These are phyloP conservation scores for Polydrusus cervinus DNA, from an alignment of 2,888 invertebrate species.

Conservation along the genomic window DNA sequence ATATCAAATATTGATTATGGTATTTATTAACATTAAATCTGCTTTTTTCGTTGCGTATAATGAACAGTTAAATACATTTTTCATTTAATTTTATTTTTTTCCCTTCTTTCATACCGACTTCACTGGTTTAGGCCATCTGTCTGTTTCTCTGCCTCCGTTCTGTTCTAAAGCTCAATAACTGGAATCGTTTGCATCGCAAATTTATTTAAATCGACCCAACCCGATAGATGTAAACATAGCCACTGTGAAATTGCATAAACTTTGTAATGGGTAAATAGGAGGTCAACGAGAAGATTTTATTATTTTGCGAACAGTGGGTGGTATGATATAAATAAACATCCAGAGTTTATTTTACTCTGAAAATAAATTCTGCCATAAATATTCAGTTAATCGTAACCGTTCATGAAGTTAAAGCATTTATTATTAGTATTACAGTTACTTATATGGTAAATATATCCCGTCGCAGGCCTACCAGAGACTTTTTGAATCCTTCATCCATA, in stretches of 20 bases:
- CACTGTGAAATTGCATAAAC: constrained; percentile 11
- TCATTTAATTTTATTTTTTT: too few species aligned
- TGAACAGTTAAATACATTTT: too few species aligned
- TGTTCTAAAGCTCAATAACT: too few species aligned
- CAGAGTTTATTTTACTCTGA: constrained; percentile 7
- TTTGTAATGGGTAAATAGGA: constrained; percentile 12
- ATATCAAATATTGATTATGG: too few species aligned
- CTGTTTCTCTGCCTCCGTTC: too few species aligned
- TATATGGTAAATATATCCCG: too few species aligned
- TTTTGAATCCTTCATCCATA: too few species aligned
- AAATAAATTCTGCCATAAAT: constrained; percentile 18
- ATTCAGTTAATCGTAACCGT: constrained; percentile 15
- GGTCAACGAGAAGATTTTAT: constrained; percentile 19
- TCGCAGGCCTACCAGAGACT: too few species aligned
- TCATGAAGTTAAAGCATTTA: not conserved
- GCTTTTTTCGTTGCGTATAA: too few species aligned
- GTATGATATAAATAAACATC: constrained; percentile 20
- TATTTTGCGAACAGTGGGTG: constrained; percentile 15
- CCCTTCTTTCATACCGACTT: too few species aligned
- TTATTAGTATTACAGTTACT: not conserved
- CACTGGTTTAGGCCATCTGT: too few species aligned
- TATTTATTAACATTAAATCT: too few species aligned
- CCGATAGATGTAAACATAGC: not conserved
- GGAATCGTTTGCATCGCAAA: not conserved
- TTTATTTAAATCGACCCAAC: not conserved